Evolutionary conservation across 2,113 vertebrate species (phyloP).

Genomic region (Macrotus californicus): DNA sequence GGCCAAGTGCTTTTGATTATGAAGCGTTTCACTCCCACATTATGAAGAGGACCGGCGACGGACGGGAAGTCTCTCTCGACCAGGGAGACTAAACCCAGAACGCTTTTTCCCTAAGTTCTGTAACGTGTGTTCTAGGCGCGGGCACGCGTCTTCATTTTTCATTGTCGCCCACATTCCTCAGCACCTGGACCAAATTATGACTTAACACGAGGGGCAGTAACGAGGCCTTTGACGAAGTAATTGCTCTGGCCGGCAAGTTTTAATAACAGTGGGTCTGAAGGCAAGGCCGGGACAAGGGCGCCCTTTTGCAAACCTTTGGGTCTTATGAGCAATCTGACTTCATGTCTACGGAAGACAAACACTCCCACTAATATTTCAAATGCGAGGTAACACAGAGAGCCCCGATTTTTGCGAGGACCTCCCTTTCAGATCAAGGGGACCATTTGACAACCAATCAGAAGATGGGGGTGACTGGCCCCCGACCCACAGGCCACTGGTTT

Average conservation of each 20-base stretch:
- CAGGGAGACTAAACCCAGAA: neutral
- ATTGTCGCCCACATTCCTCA: neutral
- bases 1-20: constrained; percentile 82
- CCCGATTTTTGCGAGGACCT: neutral
- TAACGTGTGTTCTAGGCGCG: neutral
- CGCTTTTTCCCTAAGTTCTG: neutral
- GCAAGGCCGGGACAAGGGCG: neutral
- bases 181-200: constrained; percentile 40
- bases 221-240: neutral
- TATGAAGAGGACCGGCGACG: neutral
- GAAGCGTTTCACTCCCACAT: constrained; percentile 64
- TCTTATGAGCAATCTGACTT: neutral
- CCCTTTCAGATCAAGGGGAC: neutral
- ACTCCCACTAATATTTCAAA: neutral
- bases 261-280: rapidly evolving
- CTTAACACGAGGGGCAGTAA: neutral
- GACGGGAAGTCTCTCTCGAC: constrained; percentile 23
- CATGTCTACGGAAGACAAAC: rapidly evolving
- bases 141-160: neutral
- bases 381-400: neutral
- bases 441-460: rapidly evolving
- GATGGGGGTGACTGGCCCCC: rapidly evolving
- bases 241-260: neutral
- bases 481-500: neutral
- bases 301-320: neutral